These are phyloP conservation scores for Anarsia innoxiella DNA, from an alignment of 2,888 invertebrate species.

Conservation along the genomic window DNA sequence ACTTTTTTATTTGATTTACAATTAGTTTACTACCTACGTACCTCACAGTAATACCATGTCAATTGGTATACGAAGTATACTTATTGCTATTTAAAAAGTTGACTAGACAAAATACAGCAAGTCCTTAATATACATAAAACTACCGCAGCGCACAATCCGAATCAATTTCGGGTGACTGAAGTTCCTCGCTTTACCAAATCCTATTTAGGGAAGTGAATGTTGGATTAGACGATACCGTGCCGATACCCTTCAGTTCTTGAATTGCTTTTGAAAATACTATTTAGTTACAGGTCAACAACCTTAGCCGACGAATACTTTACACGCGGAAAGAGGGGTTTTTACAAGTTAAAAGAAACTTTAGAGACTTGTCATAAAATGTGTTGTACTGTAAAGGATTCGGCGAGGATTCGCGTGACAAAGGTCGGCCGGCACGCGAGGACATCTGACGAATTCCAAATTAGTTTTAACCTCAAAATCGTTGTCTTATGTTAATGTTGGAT, in stretches of 20 bases:
- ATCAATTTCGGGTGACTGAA: slow-evolving; percentile 5
- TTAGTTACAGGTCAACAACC: background rate
- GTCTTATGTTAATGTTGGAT: slow-evolving; percentile 44
- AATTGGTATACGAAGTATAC: too few relatives aligned
- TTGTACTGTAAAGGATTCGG: slow-evolving; percentile 6
- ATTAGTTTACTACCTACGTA: background rate
- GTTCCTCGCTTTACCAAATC: slow-evolving; percentile 8
- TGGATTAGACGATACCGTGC: slow-evolving; percentile 8
- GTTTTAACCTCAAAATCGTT: slow-evolving; percentile 30
- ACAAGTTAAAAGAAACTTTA: too few relatives aligned
- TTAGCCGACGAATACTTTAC: background rate
- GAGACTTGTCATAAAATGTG: background rate
- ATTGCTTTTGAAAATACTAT: background rate
- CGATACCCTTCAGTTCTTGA: slow-evolving; percentile 8
- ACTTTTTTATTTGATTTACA: background rate
- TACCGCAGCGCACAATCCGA: slow-evolving; percentile 2
- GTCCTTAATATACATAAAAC: too few relatives aligned
- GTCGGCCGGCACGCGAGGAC: slow-evolving; percentile 33
- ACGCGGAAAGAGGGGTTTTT: background rate
- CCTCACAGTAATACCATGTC: background rate
- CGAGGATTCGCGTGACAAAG: slow-evolving; percentile 29
- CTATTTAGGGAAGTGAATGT: slow-evolving; percentile 7
- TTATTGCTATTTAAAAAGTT: too few relatives aligned
- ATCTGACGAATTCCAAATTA: slow-evolving; percentile 41
- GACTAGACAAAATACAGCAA: too few relatives aligned